These are phyloP conservation scores for Drosophila colorata DNA, from an alignment of 2,888 invertebrate species.

Conservation along the genomic window DNA sequence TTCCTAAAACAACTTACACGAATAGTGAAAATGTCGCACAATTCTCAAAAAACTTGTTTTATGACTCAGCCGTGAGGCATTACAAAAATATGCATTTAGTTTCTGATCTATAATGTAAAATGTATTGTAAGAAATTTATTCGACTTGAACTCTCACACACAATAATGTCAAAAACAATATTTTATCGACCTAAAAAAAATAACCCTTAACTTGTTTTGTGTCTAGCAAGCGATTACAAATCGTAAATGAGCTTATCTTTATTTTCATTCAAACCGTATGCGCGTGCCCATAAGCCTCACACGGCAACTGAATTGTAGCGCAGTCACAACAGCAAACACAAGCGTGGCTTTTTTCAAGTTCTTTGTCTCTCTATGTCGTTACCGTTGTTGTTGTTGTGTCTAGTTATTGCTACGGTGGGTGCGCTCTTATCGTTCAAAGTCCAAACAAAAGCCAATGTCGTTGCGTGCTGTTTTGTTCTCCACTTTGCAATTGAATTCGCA, in stretches of 20 bases:
- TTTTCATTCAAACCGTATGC: constrained; percentile 13
- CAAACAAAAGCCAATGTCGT: constrained; percentile 50
- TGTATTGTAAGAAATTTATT: not conserved
- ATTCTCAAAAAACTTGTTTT: not conserved
- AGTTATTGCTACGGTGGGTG: constrained; percentile 41
- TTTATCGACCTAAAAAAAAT: constrained; percentile 15
- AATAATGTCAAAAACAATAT: not conserved
- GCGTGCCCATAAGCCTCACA: constrained; percentile 44
- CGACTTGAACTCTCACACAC: not conserved
- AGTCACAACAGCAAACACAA: constrained; percentile 48
- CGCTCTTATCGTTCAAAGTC: constrained; percentile 78
- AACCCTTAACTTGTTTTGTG: constrained; percentile 3
- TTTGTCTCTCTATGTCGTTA: constrained; percentile 57
- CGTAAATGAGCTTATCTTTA: constrained; percentile 22
- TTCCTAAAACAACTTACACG: not conserved
- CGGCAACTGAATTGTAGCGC: constrained; percentile 63
- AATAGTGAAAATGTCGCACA: not conserved
- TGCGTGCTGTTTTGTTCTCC: constrained; percentile 41
- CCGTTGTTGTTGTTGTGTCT: constrained; percentile 23
- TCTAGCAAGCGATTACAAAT: constrained; percentile 11
- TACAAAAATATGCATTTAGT: not conserved
- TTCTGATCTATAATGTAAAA: not conserved
- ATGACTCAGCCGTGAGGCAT: not conserved
- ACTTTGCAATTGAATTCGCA: constrained; percentile 21
- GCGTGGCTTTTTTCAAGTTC: constrained; percentile 67